Evolutionary conservation across 2,113 vertebrate species (phyloP).

Genomic region (Petrocephalus zakoni): DNA sequence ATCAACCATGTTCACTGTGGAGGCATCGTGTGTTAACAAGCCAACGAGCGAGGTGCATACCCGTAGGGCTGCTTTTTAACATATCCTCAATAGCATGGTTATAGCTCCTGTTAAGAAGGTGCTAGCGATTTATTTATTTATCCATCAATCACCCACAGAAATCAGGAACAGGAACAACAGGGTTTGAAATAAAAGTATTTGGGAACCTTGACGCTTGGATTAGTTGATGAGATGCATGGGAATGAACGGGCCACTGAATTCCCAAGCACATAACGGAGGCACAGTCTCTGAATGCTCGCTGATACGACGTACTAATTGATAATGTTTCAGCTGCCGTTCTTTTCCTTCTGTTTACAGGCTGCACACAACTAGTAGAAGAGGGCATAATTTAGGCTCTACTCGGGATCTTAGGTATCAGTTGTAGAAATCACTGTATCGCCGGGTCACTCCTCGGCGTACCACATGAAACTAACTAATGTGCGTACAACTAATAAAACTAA

Average conservation of each 20-base stretch:
- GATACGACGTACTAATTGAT: neutral
- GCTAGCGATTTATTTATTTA: too few relatives aligned
- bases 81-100: slow-evolving; percentile 25
- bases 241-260: slow-evolving; percentile 51
- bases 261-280: neutral
- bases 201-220: slow-evolving; percentile 26
- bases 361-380: neutral
- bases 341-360: neutral
- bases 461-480: neutral
- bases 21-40: slow-evolving; percentile 24
- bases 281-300: neutral
- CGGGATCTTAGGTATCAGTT: neutral
- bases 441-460: neutral
- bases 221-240: slow-evolving; percentile 53
- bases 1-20: neutral
- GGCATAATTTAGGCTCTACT: neutral
- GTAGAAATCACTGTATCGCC: neutral
- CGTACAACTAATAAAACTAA: neutral
- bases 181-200: neutral
- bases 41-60: slow-evolving; percentile 46
- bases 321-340: neutral
- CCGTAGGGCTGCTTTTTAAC: slow-evolving; percentile 44
- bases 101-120: slow-evolving; percentile 19
- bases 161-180: slow-evolving; percentile 36
- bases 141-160: slow-evolving; percentile 38